Percentiles rank a stretch among this genome's conserved stretches.
phyloP scores from a whole-genome alignment of 2,797 vertebrate species.

The Diplodus puntazzo region DNA sequence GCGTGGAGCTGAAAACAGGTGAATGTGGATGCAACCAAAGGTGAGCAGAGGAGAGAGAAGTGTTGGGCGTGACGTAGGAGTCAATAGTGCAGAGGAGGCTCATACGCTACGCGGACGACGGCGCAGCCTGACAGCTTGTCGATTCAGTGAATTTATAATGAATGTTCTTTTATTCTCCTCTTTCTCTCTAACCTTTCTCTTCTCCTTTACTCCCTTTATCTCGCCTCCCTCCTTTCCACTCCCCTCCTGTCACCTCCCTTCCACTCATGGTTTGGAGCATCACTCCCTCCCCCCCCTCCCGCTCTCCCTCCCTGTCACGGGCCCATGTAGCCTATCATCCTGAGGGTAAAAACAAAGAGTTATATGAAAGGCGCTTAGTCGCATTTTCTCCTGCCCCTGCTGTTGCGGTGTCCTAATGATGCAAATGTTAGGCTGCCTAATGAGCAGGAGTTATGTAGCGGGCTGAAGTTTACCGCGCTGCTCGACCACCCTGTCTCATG shows the following conservation, averaged over 20 bases:
- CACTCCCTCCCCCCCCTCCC: conserved; percentile 22
- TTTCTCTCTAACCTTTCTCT: conserved; percentile 73
- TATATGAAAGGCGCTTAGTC: conserved; percentile 73
- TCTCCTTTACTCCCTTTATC: conserved; percentile 49
- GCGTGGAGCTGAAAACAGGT: conserved; percentile 43
- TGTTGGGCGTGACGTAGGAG: conserved; percentile 62
- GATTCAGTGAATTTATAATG: conserved; percentile 82
- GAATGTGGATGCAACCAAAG: conserved; percentile 45
- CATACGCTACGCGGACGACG: conserved; percentile 54
- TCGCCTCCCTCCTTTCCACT: conserved; percentile 38
- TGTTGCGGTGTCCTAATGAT: conserved; percentile 77
- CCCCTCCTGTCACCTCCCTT: conserved; percentile 53
- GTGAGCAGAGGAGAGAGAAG: conserved; percentile 49
- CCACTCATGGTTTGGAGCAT: conserved; percentile 43
- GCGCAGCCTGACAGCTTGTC: conserved; percentile 79
- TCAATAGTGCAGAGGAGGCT: conserved; percentile 62
- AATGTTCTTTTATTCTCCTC: conserved; percentile 75
- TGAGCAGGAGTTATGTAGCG: conserved; percentile 73
- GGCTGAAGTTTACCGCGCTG: conserved; percentile 65
- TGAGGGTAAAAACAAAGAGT: conserved; percentile 69
- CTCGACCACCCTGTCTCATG: conserved; percentile 75
- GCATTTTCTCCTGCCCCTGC: conserved; percentile 67
- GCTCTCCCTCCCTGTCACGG: conserved; percentile 65
- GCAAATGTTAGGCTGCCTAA: conserved; percentile 81
- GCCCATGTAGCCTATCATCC: conserved; percentile 73